phyloP scores from a whole-genome alignment of 2,113 vertebrate species.

The Myrmecophaga tridactyla region DNA sequence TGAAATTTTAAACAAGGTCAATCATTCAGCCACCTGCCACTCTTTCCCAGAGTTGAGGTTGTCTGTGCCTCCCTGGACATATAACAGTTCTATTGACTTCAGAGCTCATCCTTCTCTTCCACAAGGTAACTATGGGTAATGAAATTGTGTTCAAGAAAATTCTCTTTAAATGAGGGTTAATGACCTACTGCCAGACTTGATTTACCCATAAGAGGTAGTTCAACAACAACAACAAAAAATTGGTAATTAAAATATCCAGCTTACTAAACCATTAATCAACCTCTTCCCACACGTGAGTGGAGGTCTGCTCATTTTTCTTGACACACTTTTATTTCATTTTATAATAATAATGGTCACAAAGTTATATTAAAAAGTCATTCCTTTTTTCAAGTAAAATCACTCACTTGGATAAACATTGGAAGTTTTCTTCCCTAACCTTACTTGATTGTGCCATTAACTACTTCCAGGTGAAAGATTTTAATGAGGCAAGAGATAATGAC shows the following conservation, averaged over 20 bases:
- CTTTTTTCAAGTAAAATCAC: conserved; percentile 25
- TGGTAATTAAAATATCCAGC: background rate
- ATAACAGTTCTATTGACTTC: background rate
- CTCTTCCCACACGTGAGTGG: background rate
- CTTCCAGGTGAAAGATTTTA: background rate
- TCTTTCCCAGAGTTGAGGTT: background rate
- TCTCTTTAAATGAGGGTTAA: background rate
- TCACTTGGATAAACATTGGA: background rate
- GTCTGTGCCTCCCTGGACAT: background rate
- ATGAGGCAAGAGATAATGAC: background rate
- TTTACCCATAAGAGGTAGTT: background rate
- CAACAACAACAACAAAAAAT: background rate
- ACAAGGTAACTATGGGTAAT: background rate
- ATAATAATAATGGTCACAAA: background rate
- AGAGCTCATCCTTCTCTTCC: background rate
- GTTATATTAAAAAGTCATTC: background rate
- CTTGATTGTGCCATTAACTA: background rate
- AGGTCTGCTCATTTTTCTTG: background rate
- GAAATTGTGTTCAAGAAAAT: background rate
- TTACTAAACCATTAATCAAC: background rate
- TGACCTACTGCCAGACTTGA: background rate
- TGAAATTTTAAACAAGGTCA: background rate
- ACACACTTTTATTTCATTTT: background rate
- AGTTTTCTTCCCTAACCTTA: background rate
- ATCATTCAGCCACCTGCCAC: background rate